These are phyloP conservation scores for Dasypolia templi DNA, from an alignment of 2,888 invertebrate species.

Conservation along the genomic window DNA sequence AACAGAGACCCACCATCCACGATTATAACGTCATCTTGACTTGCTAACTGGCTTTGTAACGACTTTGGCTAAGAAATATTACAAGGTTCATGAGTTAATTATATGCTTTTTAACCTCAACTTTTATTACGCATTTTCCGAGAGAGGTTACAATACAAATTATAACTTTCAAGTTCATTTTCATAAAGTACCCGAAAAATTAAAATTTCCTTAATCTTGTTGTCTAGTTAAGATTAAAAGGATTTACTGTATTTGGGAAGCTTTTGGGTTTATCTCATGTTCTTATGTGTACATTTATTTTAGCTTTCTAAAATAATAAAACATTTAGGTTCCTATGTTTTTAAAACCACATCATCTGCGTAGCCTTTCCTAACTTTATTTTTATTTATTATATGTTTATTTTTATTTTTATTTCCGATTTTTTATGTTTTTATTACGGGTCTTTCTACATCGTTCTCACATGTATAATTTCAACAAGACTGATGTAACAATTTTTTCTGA, in stretches of 20 bases:
- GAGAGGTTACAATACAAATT: conserved; percentile 45
- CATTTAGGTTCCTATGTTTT: neutral
- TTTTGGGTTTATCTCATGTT: conserved; percentile 19
- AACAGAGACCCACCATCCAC: conserved; percentile 2
- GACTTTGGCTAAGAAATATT: conserved; percentile 24
- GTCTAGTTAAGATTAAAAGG: conserved; percentile 55
- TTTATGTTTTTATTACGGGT: no score
- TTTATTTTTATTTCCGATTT: no score
- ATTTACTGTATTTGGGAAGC: conserved; percentile 37
- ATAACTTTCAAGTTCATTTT: conserved; percentile 51
- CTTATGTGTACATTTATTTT: neutral
- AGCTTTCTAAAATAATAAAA: neutral
- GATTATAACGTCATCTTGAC: conserved; percentile 21
- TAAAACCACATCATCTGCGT: no score
- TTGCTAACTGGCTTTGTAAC: conserved; percentile 21
- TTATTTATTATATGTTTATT: no score
- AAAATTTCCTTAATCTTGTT: conserved; percentile 39
- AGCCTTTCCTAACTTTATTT: no score
- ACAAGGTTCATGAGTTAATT: conserved; percentile 35
- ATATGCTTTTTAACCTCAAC: conserved; percentile 26
- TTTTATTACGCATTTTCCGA: conserved; percentile 31
- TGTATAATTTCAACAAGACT: no score
- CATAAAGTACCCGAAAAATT: conserved; percentile 27
- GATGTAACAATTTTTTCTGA: no score
- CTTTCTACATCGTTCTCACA: no score